Conservation (phyloP, 92 coral and sea anemone genomes). For the Paramuricea clavata region DNA sequence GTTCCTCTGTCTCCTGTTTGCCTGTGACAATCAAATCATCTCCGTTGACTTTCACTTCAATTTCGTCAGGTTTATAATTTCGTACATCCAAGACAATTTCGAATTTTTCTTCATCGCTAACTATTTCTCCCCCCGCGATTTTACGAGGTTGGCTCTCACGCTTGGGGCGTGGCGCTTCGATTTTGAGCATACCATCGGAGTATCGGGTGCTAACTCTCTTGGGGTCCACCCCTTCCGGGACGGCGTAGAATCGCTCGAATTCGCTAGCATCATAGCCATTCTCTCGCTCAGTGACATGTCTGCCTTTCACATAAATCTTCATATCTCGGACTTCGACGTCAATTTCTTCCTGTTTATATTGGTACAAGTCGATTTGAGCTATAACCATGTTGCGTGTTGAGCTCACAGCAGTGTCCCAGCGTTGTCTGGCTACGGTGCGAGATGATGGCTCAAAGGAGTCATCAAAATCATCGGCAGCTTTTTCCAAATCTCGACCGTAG, state of each 20-base stretch:
- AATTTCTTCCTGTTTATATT: conserved; percentile 40
- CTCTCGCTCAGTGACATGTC: conserved; percentile 86
- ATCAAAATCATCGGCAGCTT: conserved; percentile 29
- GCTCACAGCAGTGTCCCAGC: conserved; percentile 38
- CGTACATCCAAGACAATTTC: conserved; percentile 46
- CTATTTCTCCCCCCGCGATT: conserved; percentile 42
- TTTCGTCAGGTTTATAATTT: conserved; percentile 34
- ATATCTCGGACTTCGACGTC: conserved; percentile 33
- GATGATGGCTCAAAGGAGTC: conserved; percentile 19
- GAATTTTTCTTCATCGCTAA: conserved; percentile 45
- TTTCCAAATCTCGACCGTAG: conserved; percentile 25
- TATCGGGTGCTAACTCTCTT: conserved; percentile 77
- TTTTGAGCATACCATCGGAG: conserved; percentile 85
- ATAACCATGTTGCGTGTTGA: conserved; percentile 42
- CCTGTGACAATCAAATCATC: conserved; percentile 69
- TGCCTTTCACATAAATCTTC: conserved; percentile 78
- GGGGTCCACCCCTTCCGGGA: conserved; percentile 90
- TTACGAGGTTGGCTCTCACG: conserved; percentile 36
- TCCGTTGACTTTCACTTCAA: conserved; percentile 48
- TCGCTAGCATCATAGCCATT: conserved; percentile 90
- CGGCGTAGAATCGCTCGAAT: conserved; percentile 84
- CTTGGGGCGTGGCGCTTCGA: conserved; percentile 77
- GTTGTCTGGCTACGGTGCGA: conserved; percentile 14
- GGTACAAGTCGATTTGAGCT: conserved; percentile 43
- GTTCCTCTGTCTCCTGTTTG: conserved; percentile 77